Evolutionary conservation across 2,113 vertebrate genomes (phyloP), one percentile per base, ranked within the genome.

Genomic region (Lampris megalopsis): DNA sequence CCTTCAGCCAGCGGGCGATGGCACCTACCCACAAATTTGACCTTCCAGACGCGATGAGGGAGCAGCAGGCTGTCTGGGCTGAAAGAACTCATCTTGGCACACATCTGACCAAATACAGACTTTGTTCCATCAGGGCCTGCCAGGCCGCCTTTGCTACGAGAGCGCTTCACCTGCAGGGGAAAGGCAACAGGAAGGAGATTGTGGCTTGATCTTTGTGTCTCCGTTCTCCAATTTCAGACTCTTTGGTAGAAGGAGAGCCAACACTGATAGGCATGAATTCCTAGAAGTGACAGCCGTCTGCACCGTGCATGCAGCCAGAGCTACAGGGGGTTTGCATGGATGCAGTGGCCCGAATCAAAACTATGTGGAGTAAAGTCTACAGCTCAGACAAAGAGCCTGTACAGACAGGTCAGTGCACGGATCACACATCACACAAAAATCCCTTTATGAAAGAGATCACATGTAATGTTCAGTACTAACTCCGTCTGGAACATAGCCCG

Each of bases 91-190:
- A 99, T 99, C 91, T 97, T 99, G 49, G 98, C 95, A 79, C 98
- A 99, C 98, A 99, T 99, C 91, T 99, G 98, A 61, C 98, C 98
- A 80, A 99, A 99, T 6, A 99, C 98, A 9, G 98, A 98, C 93
- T 99, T 99, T 42, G 98, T 99, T 67, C 98, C 98, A 6, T 99
- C 98, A 0, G 98, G 98, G 57, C 98, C 98, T 0, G 98, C 98
- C 45, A 99, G 92, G 11, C 98, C 98, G 3, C 98, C 98, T 95
- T 99, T 99, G 86, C 98, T 99, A 37, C 98, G 95, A 0, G 98
- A 99, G n/a, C 98, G 97, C 81, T 99, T 99, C 54, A 99, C 98
- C 98, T 99, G 63, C 62, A 59, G 67, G 67, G 42, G 6, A 13
- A 58, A 65, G 40, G 47, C 7, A 69, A 9, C 10, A 54, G 58